Base-by-base conservation (phyloP, 2,888 invertebrate genomes). In the Trachelus troglodyta region DNA sequence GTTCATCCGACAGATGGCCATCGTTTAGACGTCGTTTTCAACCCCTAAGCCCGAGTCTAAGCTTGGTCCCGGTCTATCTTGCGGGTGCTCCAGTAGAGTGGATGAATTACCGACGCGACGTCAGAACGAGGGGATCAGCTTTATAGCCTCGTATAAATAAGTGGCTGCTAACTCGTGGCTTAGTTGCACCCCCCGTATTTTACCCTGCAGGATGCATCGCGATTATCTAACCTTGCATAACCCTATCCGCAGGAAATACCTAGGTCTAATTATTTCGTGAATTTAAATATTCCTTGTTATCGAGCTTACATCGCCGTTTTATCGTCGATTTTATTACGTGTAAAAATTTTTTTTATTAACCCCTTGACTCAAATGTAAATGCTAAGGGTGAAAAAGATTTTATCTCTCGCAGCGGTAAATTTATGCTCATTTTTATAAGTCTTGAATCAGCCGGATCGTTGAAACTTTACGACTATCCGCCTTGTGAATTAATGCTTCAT, bases 101-200 rank as follows among this genome's bases (percentile, higher is more conserved):
- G 86, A 89, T 90, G 88, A 88, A 89, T 90, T 90, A 90, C 89
- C 89, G 90, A 90, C 90, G 84, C 82, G 83, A 83, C 83, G 81
- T 85, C 84, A 77, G 83, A 85, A 84, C 81, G 80, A 73, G 75
- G 83, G 81, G 81, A 82, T 83, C 81, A 76, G 78, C 83, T 79
- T 83, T 80, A 83, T 76, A 77, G 80, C 78, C 76, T 78, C 79
- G 81, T 82, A 80, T 84, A 85, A 87, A 87, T 87, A 87, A 87
- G 81, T 81, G 80, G 76, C 78, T 69, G 74, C 81, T 75, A 78
- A 78, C 77, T 76, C 78, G 75, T 34, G 76, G 74, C 79, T 77
- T 69, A 77, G 76, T 69, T 73, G 73, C 73, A 30, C 40, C 69
- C 35, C 73, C 34, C 15, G 74, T 34, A 34, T 56, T 56, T 71